phyloP scores from a whole-genome alignment of 2,113 vertebrate genomes.

The Xenotilapia longispinis region DNA sequence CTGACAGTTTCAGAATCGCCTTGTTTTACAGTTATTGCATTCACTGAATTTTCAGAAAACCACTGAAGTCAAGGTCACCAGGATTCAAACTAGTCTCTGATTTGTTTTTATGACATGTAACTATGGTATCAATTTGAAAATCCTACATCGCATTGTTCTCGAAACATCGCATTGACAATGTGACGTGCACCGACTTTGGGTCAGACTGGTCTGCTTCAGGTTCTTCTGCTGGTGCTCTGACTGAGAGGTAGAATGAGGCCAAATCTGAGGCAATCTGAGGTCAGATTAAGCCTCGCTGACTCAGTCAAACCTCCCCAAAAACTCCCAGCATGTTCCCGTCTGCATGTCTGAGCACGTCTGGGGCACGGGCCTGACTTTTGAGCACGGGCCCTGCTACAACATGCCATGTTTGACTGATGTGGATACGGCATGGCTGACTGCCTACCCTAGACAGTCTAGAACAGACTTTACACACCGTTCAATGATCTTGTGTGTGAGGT shows the following conservation, averaged over 20 bases:
- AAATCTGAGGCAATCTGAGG: neutral
- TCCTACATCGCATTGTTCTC: neutral
- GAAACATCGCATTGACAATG: neutral
- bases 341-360: neutral
- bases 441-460: accelerated
- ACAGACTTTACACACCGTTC: neutral
- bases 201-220: neutral
- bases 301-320: neutral
- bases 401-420: neutral
- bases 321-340: neutral
- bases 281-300: neutral
- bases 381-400: neutral
- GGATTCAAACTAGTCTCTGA: accelerated
- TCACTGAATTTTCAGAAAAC: neutral
- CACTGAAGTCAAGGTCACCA: neutral
- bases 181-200: neutral
- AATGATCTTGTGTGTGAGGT: neutral
- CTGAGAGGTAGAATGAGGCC: neutral
- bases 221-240: neutral
- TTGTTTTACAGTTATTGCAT: accelerated
- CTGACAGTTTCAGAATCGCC: neutral
- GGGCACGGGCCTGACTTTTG: accelerated
- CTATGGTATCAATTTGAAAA: neutral
- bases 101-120: neutral
- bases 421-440: accelerated